These are phyloP conservation scores for Anthonomus grandis DNA, from an alignment of 1,140 invertebrate genomes.

Conservation along the genomic window DNA sequence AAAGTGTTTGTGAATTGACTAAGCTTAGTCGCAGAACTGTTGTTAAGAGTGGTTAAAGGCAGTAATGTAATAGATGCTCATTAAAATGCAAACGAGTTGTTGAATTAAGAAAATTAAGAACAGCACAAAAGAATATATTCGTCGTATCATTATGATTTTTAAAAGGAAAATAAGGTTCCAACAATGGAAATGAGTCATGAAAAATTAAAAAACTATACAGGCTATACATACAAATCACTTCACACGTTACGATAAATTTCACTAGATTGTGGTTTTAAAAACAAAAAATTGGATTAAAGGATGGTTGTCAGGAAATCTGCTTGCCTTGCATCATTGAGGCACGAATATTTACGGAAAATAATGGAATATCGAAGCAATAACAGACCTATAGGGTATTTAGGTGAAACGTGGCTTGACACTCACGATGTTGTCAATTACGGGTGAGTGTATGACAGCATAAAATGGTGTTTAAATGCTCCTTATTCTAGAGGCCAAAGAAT, in stretches of 20 bases:
- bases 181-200: slow-evolving; percentile 9
- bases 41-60: slow-evolving; percentile 5
- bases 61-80: slow-evolving; percentile 1
- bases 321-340: neutral
- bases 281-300: slow-evolving; percentile 18
- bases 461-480: slow-evolving; percentile 13
- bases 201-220: slow-evolving; percentile 7
- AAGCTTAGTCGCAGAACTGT: slow-evolving; percentile 3
- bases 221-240: slow-evolving; percentile 3
- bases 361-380: neutral
- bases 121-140: slow-evolving; percentile 7
- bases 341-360: slow-evolving; percentile 15
- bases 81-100: slow-evolving; percentile 5
- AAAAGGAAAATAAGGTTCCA: slow-evolving; percentile 8
- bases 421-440: slow-evolving; percentile 14
- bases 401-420: slow-evolving; percentile 19
- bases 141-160: slow-evolving; percentile 5
- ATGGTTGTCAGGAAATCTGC: slow-evolving; percentile 10
- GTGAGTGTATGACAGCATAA: neutral
- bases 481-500: slow-evolving; percentile 28
- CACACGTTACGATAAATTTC: slow-evolving; percentile 2
- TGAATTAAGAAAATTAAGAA: slow-evolving; percentile 8
- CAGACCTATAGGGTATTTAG: slow-evolving; percentile 10
- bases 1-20: slow-evolving; percentile 6
- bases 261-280: slow-evolving; percentile 3